phyloP scores from a whole-genome alignment of 2,113 vertebrate genomes.

The Geococcyx californianus region DNA sequence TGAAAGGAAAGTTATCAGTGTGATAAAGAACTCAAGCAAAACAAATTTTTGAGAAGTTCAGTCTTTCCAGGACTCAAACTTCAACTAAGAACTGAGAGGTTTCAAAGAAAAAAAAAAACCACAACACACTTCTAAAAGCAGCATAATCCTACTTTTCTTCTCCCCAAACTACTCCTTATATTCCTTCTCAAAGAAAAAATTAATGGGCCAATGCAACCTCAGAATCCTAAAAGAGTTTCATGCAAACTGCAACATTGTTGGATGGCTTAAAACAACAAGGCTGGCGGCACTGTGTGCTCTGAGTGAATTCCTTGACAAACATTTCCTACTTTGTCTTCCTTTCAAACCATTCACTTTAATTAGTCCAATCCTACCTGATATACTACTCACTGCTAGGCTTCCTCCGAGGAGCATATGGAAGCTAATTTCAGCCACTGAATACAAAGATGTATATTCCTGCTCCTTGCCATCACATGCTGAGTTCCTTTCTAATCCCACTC shows the following conservation, averaged over 20 bases:
- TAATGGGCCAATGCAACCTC: not conserved
- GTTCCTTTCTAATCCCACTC: not conserved
- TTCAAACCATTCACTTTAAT: not conserved
- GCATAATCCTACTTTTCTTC: not conserved
- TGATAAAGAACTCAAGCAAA: not conserved
- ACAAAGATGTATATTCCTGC: not conserved
- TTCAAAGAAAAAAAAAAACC: not conserved
- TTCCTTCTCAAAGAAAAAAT: not conserved
- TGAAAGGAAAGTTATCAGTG: not conserved
- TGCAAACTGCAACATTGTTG: not conserved
- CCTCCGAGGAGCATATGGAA: not conserved
- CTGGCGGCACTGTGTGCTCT: not conserved
- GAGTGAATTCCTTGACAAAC: not conserved
- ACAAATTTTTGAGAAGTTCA: not conserved
- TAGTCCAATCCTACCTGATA: not conserved
- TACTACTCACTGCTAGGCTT: not conserved
- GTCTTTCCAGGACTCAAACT: not conserved
- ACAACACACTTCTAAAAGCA: not conserved
- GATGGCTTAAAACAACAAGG: not conserved
- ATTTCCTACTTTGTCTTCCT: not conserved
- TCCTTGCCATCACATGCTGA: not conserved
- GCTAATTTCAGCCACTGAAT: not conserved
- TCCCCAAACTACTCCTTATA: not conserved
- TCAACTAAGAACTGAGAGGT: not conserved
- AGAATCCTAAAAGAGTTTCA: not conserved